Evolutionary conservation across 2,113 vertebrate species (phyloP).

Genomic region (Nannobrachium achirus): DNA sequence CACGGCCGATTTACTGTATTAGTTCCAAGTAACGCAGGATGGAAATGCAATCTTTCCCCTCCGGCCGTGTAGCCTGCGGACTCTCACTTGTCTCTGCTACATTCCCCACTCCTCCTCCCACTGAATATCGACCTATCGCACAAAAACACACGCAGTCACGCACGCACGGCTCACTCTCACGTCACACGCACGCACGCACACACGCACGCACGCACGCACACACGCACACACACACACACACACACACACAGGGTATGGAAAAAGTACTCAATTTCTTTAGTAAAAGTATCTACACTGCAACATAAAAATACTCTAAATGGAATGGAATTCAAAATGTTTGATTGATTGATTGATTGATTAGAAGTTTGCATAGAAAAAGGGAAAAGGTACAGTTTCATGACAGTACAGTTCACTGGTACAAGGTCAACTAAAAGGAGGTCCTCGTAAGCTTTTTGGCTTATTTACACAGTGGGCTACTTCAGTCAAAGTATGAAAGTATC

Average conservation of each 20-base stretch:
- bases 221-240: constrained; percentile 22
- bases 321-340: no score
- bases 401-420: no score
- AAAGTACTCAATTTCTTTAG: no score
- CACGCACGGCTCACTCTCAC: constrained; percentile 3
- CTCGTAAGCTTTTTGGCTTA: no score
- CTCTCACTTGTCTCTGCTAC: constrained; percentile 52
- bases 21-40: constrained; percentile 41
- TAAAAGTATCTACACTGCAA: no score
- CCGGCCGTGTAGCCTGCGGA: constrained; percentile 54
- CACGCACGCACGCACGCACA: constrained; percentile 15
- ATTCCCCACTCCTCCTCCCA: constrained; percentile 58
- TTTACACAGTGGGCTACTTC: no score
- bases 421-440: no score
- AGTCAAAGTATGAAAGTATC: no score
- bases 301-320: no score
- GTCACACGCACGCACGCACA: constrained; percentile 21
- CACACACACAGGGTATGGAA: constrained; percentile 27
- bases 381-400: no score
- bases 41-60: constrained; percentile 14
- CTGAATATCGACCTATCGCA: constrained; percentile 40
- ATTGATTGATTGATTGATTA: no score
- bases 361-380: no score
- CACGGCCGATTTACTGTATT: constrained; percentile 34
- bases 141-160: constrained; percentile 18